Evolutionary conservation across 2,113 vertebrate species (phyloP).

Genomic region (Coracopsis vasa): DNA sequence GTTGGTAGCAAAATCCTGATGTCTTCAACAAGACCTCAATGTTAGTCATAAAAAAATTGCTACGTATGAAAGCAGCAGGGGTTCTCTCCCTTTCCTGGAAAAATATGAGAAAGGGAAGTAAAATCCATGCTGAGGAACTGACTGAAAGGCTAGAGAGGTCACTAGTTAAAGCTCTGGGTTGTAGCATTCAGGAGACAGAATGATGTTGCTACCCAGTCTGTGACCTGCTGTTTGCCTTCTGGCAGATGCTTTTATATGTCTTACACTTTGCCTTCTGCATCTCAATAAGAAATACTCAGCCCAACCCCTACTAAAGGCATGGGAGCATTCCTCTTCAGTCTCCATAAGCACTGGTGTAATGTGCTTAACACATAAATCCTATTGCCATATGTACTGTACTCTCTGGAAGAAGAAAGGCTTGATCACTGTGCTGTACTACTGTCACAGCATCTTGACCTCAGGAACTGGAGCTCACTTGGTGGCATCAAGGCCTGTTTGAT

Average conservation of each 20-base stretch:
- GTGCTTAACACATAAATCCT: neutral
- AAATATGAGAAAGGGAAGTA: neutral
- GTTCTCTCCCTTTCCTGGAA: neutral
- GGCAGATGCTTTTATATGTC: neutral
- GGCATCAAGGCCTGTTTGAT: neutral
- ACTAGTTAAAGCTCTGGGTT: neutral
- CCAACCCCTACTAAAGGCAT: neutral
- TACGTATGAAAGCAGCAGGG: neutral
- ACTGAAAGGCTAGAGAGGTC: neutral
- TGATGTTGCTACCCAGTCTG: neutral
- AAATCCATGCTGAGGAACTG: neutral
- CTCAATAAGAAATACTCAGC: neutral
- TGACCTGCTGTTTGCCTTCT: neutral
- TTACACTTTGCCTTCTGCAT: neutral
- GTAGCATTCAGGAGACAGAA: neutral
- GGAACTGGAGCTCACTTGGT: neutral
- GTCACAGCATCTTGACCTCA: neutral
- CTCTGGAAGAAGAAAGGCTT: neutral
- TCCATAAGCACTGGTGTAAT: neutral
- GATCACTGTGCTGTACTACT: accelerated
- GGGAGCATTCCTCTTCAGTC: neutral
- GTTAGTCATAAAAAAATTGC: neutral
- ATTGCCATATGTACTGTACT: neutral
- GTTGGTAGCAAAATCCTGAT: conserved; percentile 32
- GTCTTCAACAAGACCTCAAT: conserved; percentile 16